Evolutionary conservation across 2,113 vertebrate genomes (phyloP).

Genomic region (Capreolus pygargus): DNA sequence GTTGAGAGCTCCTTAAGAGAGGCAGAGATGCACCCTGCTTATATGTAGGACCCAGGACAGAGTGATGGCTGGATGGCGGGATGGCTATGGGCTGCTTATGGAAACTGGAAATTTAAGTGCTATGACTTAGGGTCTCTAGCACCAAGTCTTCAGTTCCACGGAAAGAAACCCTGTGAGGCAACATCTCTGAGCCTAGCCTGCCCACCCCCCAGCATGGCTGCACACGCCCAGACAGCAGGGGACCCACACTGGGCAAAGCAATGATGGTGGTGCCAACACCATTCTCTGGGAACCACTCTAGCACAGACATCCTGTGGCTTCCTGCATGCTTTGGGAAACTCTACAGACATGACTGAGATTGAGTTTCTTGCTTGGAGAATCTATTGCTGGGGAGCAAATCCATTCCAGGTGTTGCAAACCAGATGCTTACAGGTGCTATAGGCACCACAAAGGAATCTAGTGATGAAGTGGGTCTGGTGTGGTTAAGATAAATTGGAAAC

Average conservation of each 20-base stretch:
- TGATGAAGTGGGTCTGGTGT: not conserved
- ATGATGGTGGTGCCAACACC: accelerated
- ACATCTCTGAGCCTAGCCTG: not conserved
- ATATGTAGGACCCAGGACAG: not conserved
- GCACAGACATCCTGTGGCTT: not conserved
- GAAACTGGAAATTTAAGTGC: not conserved
- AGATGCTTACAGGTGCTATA: not conserved
- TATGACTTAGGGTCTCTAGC: not conserved
- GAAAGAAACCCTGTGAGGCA: not conserved
- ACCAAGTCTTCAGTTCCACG: too few species aligned
- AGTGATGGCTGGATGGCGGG: accelerated
- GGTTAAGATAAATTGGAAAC: not conserved
- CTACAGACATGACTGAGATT: not conserved
- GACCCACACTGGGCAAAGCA: not conserved
- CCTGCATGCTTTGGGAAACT: not conserved
- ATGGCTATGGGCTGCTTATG: not conserved
- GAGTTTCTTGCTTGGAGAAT: not conserved
- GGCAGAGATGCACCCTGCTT: not conserved
- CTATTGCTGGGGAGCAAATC: not conserved
- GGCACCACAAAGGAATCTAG: not conserved
- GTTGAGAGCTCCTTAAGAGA: not conserved
- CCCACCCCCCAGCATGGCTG: accelerated
- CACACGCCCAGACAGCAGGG: not conserved
- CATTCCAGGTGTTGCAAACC: not conserved
- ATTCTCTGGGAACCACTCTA: not conserved